A percentile compares a stretch with the other conserved stretches of the same genome.
Conservation (phyloP, 2,113 vertebrate genomes). For the Anolis sagrei region DNA sequence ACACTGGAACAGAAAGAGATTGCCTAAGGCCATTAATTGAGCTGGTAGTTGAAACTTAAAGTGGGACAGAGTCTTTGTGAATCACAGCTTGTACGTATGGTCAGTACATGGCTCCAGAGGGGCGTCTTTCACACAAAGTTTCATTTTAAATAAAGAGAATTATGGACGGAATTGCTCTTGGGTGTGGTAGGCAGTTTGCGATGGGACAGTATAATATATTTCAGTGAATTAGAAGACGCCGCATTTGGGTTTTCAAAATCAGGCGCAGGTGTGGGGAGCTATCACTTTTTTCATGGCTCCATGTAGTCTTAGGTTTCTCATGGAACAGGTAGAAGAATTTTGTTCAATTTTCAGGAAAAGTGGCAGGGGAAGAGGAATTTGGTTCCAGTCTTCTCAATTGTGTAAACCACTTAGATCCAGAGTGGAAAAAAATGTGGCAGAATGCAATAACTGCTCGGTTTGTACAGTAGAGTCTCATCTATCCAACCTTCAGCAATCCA, state of each 20-base stretch:
- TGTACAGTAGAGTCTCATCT: no score
- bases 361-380: no score
- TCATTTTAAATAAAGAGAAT: not conserved
- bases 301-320: not conserved
- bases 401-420: not conserved
- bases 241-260: not conserved
- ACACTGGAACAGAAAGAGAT: not conserved
- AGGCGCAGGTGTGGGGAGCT: not conserved
- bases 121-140: not conserved
- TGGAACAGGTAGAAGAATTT: not conserved
- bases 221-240: not conserved
- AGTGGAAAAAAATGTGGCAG: not conserved
- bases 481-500: no score
- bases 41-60: not conserved
- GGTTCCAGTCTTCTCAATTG: no score
- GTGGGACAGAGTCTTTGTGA: not conserved
- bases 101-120: not conserved
- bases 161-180: not conserved
- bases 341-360: not conserved
- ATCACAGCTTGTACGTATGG: not conserved
- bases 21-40: not conserved
- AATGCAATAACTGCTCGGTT: not conserved
- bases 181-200: not conserved
- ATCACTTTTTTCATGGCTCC: no score
- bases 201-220: not conserved